Evolutionary conservation across 2,888 invertebrate species (phyloP), one percentile per base, ranked within the genome.

Genomic region (Athalia rosae): DNA sequence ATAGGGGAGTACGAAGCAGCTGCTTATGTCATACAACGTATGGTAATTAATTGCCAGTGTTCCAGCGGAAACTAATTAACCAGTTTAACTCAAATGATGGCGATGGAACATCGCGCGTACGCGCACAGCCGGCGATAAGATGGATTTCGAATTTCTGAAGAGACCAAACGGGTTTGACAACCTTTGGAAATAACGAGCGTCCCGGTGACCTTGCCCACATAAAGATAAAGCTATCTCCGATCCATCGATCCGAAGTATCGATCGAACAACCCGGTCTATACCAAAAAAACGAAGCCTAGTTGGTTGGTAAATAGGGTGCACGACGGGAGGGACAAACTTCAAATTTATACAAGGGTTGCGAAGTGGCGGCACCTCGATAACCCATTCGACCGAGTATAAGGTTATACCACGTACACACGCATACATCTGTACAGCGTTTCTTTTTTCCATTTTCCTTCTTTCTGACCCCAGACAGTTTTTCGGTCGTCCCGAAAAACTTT

Each of bases 61-160:
- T 58, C 50, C 41, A 28, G 56, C 56, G 8, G 47, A 58, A 15
- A 58, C 15, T 71, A 71, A 71, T 71, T 71, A 71, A 71, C 58
- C 15, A n/a, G n/a, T 43, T n/a, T 62, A 28, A 2, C 28, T 28
- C 28, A 28, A 28, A 28, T 28, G 28, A 28, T 28, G 28, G 28
- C 2, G 28, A 28, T 28, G 28, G 28, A 28, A 28, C 28, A 28
- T 28, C 28, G 28, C 28, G 28, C 11, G n/a, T 62, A 41, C 62
- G 43, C 7, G 7, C 8, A 50, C 53, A 53, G 28, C 53, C 67
- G 15, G 67, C n/a, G 5, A 7, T 15, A 53, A 28, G 53, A 67
- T 53, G n/a, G 15, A 67, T 41, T 41, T 13, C n/a, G 48, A 9
- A 13, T 48, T 15, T 6, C n/a, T 9, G 3, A 15, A 66, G n/a